Evolutionary conservation across 2,113 vertebrate species (phyloP).

Genomic region (Donacobius atricapilla): DNA sequence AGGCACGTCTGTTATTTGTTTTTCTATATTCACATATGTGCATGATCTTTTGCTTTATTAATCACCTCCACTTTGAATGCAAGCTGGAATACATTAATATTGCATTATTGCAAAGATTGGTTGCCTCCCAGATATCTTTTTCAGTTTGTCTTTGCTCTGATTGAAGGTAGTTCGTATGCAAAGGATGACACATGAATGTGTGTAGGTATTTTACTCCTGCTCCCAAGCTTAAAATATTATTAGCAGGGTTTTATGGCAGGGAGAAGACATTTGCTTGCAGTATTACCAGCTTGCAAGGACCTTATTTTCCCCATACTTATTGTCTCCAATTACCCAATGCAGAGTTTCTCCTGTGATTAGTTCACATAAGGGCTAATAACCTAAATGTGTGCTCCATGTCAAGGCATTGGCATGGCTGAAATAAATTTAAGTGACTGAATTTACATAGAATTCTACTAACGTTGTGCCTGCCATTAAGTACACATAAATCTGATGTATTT

Average conservation of each 20-base stretch:
- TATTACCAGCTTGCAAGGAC: slow-evolving; percentile 5
- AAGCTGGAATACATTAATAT: not conserved
- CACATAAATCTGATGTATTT: slow-evolving; percentile 1
- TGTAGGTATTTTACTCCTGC: not conserved
- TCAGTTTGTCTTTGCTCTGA: not conserved
- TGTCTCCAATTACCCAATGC: not conserved
- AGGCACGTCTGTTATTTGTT: not conserved
- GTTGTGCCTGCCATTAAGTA: not conserved
- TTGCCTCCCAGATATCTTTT: not conserved
- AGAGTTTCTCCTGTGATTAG: slow-evolving; percentile 27
- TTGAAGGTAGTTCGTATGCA: not conserved
- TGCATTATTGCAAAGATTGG: not conserved
- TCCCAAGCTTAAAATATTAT: slow-evolving; percentile 14
- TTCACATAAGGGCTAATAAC: slow-evolving; percentile 31
- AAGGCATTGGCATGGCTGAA: not conserved
- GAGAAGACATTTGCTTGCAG: slow-evolving; percentile 18
- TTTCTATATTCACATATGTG: not conserved
- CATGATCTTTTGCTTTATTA: not conserved
- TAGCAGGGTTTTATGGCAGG: not conserved
- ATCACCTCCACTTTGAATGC: not conserved
- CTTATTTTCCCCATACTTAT: slow-evolving; percentile 8
- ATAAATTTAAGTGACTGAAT: slow-evolving; percentile 23
- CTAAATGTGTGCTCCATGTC: not conserved
- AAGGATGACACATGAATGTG: not conserved
- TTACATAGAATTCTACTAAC: slow-evolving; percentile 13